A percentile compares a stretch with the other conserved stretches of the same genome.
These are phyloP conservation scores for Clusia tigrina DNA, from an alignment of 2,888 invertebrate genomes.

Conservation along the genomic window DNA sequence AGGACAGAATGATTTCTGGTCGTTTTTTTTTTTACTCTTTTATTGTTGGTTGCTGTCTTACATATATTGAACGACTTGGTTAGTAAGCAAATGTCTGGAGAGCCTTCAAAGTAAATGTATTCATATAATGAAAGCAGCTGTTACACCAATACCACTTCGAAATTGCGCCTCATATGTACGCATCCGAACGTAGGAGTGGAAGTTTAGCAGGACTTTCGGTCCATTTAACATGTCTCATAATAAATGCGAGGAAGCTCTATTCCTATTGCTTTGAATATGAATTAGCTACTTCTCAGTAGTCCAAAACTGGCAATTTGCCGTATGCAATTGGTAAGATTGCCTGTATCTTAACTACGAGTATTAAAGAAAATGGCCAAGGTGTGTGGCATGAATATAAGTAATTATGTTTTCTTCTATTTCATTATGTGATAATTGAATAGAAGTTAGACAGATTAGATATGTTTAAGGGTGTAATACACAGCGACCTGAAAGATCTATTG, in stretches of 20 bases:
- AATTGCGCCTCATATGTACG: too few relatives aligned
- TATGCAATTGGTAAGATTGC: too few relatives aligned
- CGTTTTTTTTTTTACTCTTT: conserved; percentile 16
- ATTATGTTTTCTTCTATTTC: too few relatives aligned
- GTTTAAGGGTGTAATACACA: too few relatives aligned
- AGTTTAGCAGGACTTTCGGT: conserved; percentile 54
- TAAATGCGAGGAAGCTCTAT: conserved; percentile 58
- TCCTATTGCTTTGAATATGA: conserved; percentile 59
- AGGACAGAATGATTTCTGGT: conserved; percentile 14
- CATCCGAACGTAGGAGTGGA: too few relatives aligned
- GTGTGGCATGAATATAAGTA: too few relatives aligned
- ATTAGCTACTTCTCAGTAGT: conserved; percentile 51
- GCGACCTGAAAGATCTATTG: too few relatives aligned
- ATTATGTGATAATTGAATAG: too few relatives aligned
- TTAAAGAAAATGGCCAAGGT: too few relatives aligned
- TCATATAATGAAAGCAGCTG: conserved; percentile 29
- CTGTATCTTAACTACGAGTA: too few relatives aligned
- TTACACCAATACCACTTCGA: conserved; percentile 24
- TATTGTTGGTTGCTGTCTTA: background rate
- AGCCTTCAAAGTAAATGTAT: conserved; percentile 21
- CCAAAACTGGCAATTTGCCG: conserved; percentile 56
- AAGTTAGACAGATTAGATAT: too few relatives aligned
- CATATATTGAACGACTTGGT: conserved; percentile 20
- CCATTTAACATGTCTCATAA: conserved; percentile 60
- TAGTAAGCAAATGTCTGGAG: conserved; percentile 36